Base-by-base conservation (phyloP, 2,113 vertebrate species). In the Hemiprocne comata region DNA sequence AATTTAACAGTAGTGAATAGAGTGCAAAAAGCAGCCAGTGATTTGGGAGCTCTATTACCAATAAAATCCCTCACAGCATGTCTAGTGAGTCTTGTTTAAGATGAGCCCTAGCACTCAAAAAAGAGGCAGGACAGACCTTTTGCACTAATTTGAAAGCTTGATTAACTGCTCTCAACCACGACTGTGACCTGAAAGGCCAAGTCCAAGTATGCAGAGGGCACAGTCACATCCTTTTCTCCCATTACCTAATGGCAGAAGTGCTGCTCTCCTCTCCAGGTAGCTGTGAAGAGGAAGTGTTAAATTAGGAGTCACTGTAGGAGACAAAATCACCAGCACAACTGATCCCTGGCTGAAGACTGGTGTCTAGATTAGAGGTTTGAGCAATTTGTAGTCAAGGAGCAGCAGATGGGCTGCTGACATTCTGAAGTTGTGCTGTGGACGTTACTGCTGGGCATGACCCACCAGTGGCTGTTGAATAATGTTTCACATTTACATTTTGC, bases 381-480 rank as follows among this genome's bases (percentile, higher is more conserved):
- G 86, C 72, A 67, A 51, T 91, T 94, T 90, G 65, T 40, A 78
- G 53, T 84, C 70, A 64, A 71, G 67, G 4, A 61, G 67, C 67
- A 93, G 65, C 61, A 80, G 60, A 44, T 3, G 10, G 75, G 67
- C 65, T 0, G 0, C 79, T 51, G 70, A 87, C 40, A 61, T 91
- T 57, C 58, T 40, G 77, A 83, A 80, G 36, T 79, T 94, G 92
- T 94, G 51, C 92, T 95, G 38, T 33, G 73, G 73, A 62, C n/a
- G 3, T 55, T 89, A 50, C 53, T 78, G 36, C 61, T 90, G 76
- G 60, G 33, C 69, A 42, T 23, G 69, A 64, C 79, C 67, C 69
- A 71, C 40, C 0, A 0, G 51, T 69, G 55, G n/a, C 60, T 91
- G 48, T 46, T 94, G 76, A 94, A 54, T 88, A 58, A 89, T 50